Evolutionary conservation across 2,888 invertebrate genomes (phyloP), one percentile per base, ranked within the genome.

Genomic region (Drosophila setosimentum): DNA sequence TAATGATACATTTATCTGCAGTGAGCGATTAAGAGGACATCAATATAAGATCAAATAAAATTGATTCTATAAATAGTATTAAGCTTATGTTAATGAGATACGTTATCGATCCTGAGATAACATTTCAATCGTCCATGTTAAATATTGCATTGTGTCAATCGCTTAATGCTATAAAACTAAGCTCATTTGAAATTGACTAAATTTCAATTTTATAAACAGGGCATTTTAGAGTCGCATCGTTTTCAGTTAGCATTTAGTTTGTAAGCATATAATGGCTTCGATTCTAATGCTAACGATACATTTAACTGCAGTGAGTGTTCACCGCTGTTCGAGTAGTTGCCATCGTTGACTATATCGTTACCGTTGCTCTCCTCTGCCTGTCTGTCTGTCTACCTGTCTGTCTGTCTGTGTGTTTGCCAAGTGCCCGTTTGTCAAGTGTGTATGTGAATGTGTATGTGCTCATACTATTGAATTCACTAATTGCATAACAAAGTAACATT

Each of bases 401-500:
- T 5, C 33, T 33, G 45, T 45, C 45, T 55, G 55, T 55, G 35
- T 55, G 84, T 82, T 83, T 77, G 73, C 79, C 78, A 62, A 73
- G 77, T 88, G 37, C 55, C 55, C 27, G 27, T 55, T 55, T 55
- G 55, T 27, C 37, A n/a, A 55, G 83, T 84, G 80, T 85, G 70
- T 89, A 72, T 80, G 40, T 8, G 32, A 3, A 3, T 37, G 18
- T 55, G 84, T 82, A 73, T 76, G 72, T 82, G 57, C 79, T 89
- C 68, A 73, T 81, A 27, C 55, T 55, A 90, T 90, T 86, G 84
- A 91, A 91, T 91, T 83, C 90, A 90, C 91, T 91, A 91, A 91
- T 91, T 91, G 91, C 91, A 91, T 90, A 90, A 91, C 91, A 91
- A 91, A 90, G 91, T 86, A 88, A 83, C 79, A 81, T 81, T 88